Percentiles rank a stretch among this genome's conserved stretches.
phyloP scores from a whole-genome alignment of 2,888 invertebrate species.

The Euspilapteryx auroguttella region DNA sequence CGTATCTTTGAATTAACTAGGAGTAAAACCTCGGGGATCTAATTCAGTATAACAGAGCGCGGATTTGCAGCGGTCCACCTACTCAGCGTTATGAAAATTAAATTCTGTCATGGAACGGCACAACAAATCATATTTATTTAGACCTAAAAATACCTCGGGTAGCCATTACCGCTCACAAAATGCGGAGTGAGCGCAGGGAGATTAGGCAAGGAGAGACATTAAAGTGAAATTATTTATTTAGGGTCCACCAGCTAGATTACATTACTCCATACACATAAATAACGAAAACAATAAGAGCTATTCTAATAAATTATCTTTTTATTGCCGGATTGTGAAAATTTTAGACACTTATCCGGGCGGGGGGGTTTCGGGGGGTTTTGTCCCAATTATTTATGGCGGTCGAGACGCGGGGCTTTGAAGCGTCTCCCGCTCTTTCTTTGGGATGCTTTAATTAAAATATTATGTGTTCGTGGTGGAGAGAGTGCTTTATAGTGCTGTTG shows the following conservation, averaged over 20 bases:
- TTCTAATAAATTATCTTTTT: constrained; percentile 63
- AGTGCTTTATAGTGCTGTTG: too few species aligned
- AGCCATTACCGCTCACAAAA: constrained; percentile 47
- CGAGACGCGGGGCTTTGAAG: constrained; percentile 52
- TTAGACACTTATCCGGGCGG: constrained; percentile 58
- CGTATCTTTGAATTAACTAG: too few species aligned
- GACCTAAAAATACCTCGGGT: constrained; percentile 59
- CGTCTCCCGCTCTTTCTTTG: too few species aligned
- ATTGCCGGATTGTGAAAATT: constrained; percentile 63
- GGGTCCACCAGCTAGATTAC: constrained; percentile 57
- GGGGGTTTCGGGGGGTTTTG: constrained; percentile 26
- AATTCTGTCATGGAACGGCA: constrained; percentile 51
- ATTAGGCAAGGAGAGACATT: constrained; percentile 61
- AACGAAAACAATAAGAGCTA: constrained; percentile 62
- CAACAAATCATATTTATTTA: constrained; percentile 62
- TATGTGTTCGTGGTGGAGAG: too few species aligned
- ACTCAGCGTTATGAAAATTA: constrained; percentile 44
- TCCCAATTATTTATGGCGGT: constrained; percentile 59
- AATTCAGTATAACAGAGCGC: too few species aligned
- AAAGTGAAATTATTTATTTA: constrained; percentile 61
- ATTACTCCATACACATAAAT: constrained; percentile 62
- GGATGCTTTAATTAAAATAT: constrained; percentile 49
- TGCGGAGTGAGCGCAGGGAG: constrained; percentile 45
- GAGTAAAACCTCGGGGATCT: too few species aligned
- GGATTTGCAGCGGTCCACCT: constrained; percentile 17